Evolutionary conservation across 2,113 vertebrate genomes (phyloP).

Genomic region (Conger conger): DNA sequence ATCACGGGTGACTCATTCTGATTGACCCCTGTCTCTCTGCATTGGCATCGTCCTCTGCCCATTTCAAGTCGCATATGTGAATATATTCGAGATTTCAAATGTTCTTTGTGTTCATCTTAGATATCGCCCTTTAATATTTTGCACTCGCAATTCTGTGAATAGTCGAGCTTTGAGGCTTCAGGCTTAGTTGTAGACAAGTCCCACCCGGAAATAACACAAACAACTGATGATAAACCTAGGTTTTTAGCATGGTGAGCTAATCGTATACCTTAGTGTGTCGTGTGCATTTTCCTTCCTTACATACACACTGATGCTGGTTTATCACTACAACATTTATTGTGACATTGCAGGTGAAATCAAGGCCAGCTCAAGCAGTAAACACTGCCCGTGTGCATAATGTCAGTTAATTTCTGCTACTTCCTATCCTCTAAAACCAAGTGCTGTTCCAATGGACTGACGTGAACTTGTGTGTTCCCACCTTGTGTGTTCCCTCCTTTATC

Average conservation of each 20-base stretch:
- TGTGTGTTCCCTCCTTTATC: too few relatives aligned
- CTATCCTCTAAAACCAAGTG: too few relatives aligned
- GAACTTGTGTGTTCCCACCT: too few relatives aligned
- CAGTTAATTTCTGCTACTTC: too few relatives aligned
- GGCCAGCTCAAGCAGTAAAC: too few relatives aligned
- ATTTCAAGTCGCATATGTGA: not conserved
- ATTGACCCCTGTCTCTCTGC: not conserved
- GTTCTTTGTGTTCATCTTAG: not conserved
- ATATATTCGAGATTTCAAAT: not conserved
- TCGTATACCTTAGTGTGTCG: too few relatives aligned
- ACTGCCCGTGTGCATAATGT: too few relatives aligned
- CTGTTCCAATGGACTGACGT: too few relatives aligned
- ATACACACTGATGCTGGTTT: not conserved
- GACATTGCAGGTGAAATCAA: not conserved
- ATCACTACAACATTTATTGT: not conserved
- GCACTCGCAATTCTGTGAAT: not conserved
- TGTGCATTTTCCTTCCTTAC: not conserved
- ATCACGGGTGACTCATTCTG: not conserved
- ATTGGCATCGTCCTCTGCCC: not conserved
- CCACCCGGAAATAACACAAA: not conserved
- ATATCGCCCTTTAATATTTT: not conserved
- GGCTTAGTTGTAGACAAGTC: not conserved
- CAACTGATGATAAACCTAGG: not conserved
- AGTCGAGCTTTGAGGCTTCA: not conserved
- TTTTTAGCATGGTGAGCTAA: too few relatives aligned